A percentile compares a stretch with the other conserved stretches of the same genome.
phyloP scores from a whole-genome alignment of 2,113 vertebrate species.

The Xenopus laevis region DNA sequence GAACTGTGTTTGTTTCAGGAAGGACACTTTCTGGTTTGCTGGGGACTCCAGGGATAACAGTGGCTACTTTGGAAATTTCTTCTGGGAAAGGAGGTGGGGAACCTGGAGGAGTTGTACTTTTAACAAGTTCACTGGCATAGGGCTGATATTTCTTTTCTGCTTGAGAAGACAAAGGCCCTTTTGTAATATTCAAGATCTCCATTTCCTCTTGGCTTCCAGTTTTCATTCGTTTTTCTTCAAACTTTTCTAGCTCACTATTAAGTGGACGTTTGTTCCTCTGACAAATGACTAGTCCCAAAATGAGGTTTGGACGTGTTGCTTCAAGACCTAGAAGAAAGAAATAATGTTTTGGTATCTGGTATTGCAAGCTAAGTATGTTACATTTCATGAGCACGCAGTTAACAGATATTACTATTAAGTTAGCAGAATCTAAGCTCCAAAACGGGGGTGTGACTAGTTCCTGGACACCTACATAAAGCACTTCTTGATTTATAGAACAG shows the following conservation, averaged over 20 bases:
- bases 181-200: conserved; percentile 61
- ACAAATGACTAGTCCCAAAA: conserved; percentile 87
- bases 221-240: conserved; percentile 76
- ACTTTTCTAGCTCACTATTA: conserved; percentile 63
- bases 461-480: too few relatives aligned
- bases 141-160: conserved; percentile 71
- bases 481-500: too few relatives aligned
- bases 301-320: conserved; percentile 84
- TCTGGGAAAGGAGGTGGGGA: conserved; percentile 69
- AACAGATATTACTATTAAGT: too few relatives aligned
- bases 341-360: conserved; percentile 31
- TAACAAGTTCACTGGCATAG: conserved; percentile 62
- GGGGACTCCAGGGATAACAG: conserved; percentile 56
- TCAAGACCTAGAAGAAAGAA: conserved; percentile 80
- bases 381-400: too few relatives aligned
- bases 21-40: conserved; percentile 52
- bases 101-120: conserved; percentile 66
- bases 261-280: conserved; percentile 80
- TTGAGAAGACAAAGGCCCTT: conserved; percentile 54
- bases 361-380: too few relatives aligned
- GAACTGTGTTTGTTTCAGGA: not conserved
- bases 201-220: conserved; percentile 65
- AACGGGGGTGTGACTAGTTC: too few relatives aligned
- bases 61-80: conserved; percentile 50
- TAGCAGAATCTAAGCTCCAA: too few relatives aligned